A percentile compares a stretch with the other conserved stretches of the same genome.
These are phyloP conservation scores for Protosalanx chinensis DNA, from an alignment of 2,797 vertebrate species.

Conservation along the genomic window DNA sequence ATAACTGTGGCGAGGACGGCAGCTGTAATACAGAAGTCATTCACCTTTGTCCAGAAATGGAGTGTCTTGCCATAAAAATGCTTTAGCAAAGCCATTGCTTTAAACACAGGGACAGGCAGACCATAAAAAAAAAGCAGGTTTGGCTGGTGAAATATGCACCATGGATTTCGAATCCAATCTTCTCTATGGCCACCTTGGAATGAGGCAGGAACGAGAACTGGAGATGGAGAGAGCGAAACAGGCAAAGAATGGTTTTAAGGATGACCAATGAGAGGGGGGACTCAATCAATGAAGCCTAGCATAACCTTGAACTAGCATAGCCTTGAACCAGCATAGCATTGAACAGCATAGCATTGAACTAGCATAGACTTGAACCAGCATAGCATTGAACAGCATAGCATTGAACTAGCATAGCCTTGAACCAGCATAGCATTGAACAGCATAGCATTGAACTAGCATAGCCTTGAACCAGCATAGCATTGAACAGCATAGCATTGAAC, in stretches of 20 bases:
- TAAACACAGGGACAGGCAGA: slow-evolving; percentile 28
- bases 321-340: no score
- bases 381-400: no score
- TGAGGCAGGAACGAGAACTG: slow-evolving; percentile 38
- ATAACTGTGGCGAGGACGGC: slow-evolving; percentile 22
- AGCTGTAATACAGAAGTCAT: neutral
- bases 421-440: no score
- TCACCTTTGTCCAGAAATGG: slow-evolving; percentile 20
- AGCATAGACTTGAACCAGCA: no score
- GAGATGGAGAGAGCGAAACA: slow-evolving; percentile 1
- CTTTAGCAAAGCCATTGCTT: slow-evolving; percentile 40
- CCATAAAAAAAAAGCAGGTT: slow-evolving; percentile 46
- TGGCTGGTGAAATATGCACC: slow-evolving; percentile 59
- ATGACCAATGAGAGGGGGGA: slow-evolving; percentile 26
- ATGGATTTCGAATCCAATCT: slow-evolving; percentile 54
- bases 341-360: no score
- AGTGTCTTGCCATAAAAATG: slow-evolving; percentile 22
- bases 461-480: no score
- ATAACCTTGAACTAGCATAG: no score
- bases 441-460: no score
- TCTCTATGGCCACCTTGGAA: slow-evolving; percentile 51
- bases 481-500: no score
- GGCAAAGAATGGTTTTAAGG: slow-evolving; percentile 12
- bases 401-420: no score
- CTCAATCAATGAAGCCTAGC: slow-evolving; percentile 6